Evolutionary conservation across 2,888 invertebrate species (phyloP), one percentile per base, ranked within the genome.

Genomic region (Andrena hattorfiana): DNA sequence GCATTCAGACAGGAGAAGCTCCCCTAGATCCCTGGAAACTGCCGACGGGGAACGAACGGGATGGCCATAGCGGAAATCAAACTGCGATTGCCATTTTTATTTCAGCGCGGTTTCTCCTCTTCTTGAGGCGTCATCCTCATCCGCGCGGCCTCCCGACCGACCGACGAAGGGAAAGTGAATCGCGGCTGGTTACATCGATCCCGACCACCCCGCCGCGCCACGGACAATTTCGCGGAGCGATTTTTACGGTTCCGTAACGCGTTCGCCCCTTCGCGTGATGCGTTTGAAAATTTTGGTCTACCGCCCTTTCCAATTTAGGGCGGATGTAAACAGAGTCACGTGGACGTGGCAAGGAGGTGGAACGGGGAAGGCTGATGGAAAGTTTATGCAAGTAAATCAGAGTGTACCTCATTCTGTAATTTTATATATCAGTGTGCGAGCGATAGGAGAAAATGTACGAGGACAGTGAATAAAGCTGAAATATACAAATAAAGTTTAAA

Each of bases 51-150:
- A 75, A 79, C 70, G 77, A 79, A 72, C 70, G 83, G 83, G 63
- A 67, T 51, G 80, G 74, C 76, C 63, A 35, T 69, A 64, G 62
- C 82, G 81, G 90, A 87, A 91, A 92, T 93, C 91, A 92, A 93
- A 91, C 88, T 91, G 91, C 93, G 91, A 93, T 93, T 92, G 91
- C 91, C 90, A 92, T 92, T 93, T 93, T 93, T 91, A 92, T 92
- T 92, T 91, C 89, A 89, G 73, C 87, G 81, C 83, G 81, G 68
- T 84, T 72, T 83, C 76, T 66, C 54, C 78, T 77, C 72, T 81
- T 82, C n/a, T 63, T 1, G 16, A 30, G 51, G 62, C 59, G 62
- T 60, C 77, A 87, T 87, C 87, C 85, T 87, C 72, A 84, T 85
- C 78, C 81, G 68, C 77, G 75, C 66, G 49, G 60, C 66, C 23